A percentile compares a stretch with the other conserved stretches of the same genome.
Evolutionary conservation across 2,797 vertebrate genomes (phyloP).

Genomic region (Danio kyathit): DNA sequence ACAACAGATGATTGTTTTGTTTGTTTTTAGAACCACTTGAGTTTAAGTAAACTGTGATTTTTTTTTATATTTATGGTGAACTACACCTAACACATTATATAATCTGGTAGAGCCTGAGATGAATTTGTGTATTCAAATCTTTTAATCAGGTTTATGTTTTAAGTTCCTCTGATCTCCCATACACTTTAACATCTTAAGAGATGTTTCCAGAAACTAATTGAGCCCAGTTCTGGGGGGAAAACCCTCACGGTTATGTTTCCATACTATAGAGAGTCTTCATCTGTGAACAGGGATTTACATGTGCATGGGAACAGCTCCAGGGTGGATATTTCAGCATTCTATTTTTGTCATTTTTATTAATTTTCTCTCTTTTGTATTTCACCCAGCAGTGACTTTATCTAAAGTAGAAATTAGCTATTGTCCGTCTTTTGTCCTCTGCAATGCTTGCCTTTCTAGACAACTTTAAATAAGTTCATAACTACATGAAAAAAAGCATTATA

Average conservation of each 20-base stretch:
- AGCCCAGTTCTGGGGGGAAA: neutral
- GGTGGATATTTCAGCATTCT: slow-evolving; percentile 14
- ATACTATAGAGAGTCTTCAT: too few species aligned
- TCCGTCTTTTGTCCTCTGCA: slow-evolving; percentile 45
- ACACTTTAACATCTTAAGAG: neutral
- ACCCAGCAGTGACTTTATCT: slow-evolving; percentile 48
- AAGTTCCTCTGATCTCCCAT: slow-evolving; percentile 31
- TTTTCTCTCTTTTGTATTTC: slow-evolving; percentile 27
- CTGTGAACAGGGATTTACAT: neutral
- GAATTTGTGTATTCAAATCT: slow-evolving; percentile 37
- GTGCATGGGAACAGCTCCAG: slow-evolving; percentile 15
- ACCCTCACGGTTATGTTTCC: neutral
- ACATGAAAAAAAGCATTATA: too few species aligned
- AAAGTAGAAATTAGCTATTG: slow-evolving; percentile 54
- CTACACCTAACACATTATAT: too few species aligned
- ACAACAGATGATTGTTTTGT: too few species aligned
- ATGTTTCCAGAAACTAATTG: slow-evolving; percentile 16
- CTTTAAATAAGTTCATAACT: slow-evolving; percentile 62
- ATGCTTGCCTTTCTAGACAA: slow-evolving; percentile 55
- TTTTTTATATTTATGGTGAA: too few species aligned
- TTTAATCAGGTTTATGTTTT: slow-evolving; percentile 47
- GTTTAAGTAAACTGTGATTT: too few species aligned
- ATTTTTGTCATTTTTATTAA: slow-evolving; percentile 27
- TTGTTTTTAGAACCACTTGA: too few species aligned
- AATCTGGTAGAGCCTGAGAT: slow-evolving; percentile 27